These are phyloP conservation scores for Orthonevra nobilis DNA, from an alignment of 2,888 invertebrate species.

Conservation along the genomic window DNA sequence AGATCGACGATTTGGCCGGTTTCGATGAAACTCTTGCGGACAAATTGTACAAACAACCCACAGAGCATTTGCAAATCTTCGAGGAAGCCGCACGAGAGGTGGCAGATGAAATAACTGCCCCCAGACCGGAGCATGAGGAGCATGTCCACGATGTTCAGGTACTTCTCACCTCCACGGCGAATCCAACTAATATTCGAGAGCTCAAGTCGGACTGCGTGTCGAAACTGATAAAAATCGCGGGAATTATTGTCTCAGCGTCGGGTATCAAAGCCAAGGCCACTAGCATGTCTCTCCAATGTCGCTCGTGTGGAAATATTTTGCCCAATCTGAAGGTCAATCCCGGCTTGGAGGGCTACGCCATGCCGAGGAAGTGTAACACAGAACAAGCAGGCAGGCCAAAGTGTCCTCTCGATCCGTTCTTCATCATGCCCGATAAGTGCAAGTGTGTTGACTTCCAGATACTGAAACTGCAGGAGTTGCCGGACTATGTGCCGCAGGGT, in stretches of 20 bases:
- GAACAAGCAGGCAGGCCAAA: slow-evolving; percentile 95
- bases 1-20: slow-evolving; percentile 95
- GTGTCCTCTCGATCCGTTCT: slow-evolving; percentile 98
- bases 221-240: slow-evolving; percentile 95
- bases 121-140: slow-evolving; percentile 94
- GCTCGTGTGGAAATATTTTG: slow-evolving; percentile 93
- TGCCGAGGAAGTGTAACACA: slow-evolving; percentile 97
- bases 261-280: slow-evolving; percentile 97
- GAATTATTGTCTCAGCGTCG: slow-evolving; percentile 96
- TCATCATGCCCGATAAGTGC: slow-evolving; percentile 98
- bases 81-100: slow-evolving; percentile 98
- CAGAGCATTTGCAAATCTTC: slow-evolving; percentile 95
- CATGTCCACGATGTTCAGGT: slow-evolving; percentile 96
- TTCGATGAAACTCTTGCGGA: slow-evolving; percentile 96
- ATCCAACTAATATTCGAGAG: slow-evolving; percentile 90
- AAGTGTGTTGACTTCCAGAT: slow-evolving; percentile 98
- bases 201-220: slow-evolving; percentile 97
- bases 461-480: slow-evolving; percentile 97
- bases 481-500: slow-evolving; percentile 94
- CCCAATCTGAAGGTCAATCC: slow-evolving; percentile 95
- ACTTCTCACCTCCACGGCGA: slow-evolving; percentile 90
- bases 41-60: slow-evolving; percentile 93
- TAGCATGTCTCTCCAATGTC: slow-evolving; percentile 96
- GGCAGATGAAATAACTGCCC: slow-evolving; percentile 97
- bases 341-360: slow-evolving; percentile 96